Evolutionary conservation across 2,113 vertebrate genomes (phyloP).

Genomic region (Anhinga anhinga): DNA sequence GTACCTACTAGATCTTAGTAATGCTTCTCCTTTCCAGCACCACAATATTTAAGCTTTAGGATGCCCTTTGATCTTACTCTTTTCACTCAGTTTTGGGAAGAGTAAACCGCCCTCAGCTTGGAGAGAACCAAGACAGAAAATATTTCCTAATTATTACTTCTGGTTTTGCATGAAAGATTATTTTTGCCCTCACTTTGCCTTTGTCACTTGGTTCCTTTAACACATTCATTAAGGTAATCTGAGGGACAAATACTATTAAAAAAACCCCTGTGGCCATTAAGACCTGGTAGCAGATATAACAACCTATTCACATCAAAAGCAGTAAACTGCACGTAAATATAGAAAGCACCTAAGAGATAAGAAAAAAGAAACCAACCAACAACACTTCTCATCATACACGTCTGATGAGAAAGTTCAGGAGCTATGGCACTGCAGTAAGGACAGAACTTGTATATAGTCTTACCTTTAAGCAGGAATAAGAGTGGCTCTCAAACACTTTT

Average conservation of each 20-base stretch:
- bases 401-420: not conserved
- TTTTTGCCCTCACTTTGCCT: not conserved
- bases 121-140: not conserved
- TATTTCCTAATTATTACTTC: not conserved
- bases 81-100: not conserved
- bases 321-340: not conserved
- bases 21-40: not conserved
- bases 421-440: not conserved
- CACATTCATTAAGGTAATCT: not conserved
- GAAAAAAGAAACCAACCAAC: not conserved
- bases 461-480: not conserved
- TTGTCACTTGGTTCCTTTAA: not conserved
- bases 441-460: not conserved
- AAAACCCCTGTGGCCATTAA: fast-evolving
- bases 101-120: not conserved
- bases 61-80: not conserved
- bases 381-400: not conserved
- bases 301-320: not conserved
- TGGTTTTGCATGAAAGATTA: not conserved
- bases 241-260: not conserved
- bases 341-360: not conserved
- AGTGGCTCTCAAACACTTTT: not conserved
- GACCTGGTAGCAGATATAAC: not conserved
- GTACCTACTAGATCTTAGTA: not conserved
- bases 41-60: not conserved